Conservation (phyloP, 2,113 vertebrate species). For the Lepisosteus oculatus region DNA sequence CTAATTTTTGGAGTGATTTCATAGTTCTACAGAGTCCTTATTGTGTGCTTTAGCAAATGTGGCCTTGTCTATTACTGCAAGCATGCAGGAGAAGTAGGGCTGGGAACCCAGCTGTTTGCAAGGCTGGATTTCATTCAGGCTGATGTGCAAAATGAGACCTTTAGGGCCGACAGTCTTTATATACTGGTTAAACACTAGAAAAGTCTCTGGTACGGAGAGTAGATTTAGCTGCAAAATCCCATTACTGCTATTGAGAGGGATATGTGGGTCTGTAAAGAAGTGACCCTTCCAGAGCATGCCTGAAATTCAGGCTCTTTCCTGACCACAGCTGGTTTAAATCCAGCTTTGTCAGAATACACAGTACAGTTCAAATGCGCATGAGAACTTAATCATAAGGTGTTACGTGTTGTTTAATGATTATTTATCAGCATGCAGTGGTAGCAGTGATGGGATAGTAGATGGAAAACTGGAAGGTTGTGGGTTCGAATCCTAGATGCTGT, state of each 20-base stretch:
- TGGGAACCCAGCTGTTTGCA: too few relatives aligned
- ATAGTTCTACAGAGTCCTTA: constrained; percentile 68
- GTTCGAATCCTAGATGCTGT: too few relatives aligned
- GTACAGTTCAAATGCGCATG: too few relatives aligned
- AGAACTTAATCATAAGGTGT: too few relatives aligned
- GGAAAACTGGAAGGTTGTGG: too few relatives aligned
- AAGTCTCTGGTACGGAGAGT: background rate
- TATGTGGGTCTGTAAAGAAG: background rate
- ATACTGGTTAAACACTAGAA: background rate
- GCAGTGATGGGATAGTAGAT: too few relatives aligned
- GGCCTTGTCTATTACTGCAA: constrained; percentile 46
- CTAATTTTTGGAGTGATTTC: constrained; percentile 68
- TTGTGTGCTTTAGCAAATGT: constrained; percentile 38
- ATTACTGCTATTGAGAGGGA: background rate
- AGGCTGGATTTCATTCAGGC: constrained; percentile 2
- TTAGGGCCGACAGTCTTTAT: background rate
- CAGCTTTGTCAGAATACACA: too few relatives aligned
- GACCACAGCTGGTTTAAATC: too few relatives aligned
- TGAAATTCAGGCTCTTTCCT: too few relatives aligned
- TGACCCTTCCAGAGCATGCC: background rate
- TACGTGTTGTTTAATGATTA: too few relatives aligned
- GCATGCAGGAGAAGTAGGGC: background rate
- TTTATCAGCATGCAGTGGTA: too few relatives aligned
- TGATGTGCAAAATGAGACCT: constrained; percentile 1
- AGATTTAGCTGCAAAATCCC: background rate